Base-by-base conservation (phyloP, 2,888 invertebrate species). In the Agrilus cyanescens region DNA sequence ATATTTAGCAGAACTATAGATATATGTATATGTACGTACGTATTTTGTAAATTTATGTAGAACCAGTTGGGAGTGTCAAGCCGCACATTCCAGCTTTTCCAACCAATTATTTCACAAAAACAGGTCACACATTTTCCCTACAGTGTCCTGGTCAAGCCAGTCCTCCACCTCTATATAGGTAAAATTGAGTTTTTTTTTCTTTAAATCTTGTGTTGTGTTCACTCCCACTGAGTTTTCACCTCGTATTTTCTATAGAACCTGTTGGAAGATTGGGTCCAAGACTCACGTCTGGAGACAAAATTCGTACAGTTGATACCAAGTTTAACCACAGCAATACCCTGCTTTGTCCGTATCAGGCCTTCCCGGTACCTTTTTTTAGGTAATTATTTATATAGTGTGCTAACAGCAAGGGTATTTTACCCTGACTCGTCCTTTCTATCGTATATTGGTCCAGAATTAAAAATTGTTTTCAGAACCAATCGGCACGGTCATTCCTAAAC, bases 231-330 rank as follows among this genome's bases (percentile, higher is more conserved):
- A 25, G 4, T 25, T 25, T 25, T 25, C 25, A 25, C 8, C 34
- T 33, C 37, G 43, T 38, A 43, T 37, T 45, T 32, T 29, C 35
- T 43, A 34, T 65, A 82, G 82, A 85, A 73, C 85, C 86, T 54
- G 77, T 85, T 69, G 82, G 82, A 68, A 81, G 80, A 63, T 80
- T 82, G 47, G 74, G 77, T 52, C 83, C 83, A 50, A 82, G 80
- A 55, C 59, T 70, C 46, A 64, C 68, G 4, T 64, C 61, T 31
- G 59, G 62, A 20, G 63, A 63, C 45, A 56, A 58, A 44, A 60
- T 57, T 31, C 40, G 45, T 30, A 30, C 45, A 2, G 37, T 40
- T 29, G 53, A 68, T 67, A 67, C 50, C 66, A 67, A n/a, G 62
- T 66, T 40, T 62, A 16, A n/a, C 31, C 16, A 45, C 35, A 44